A percentile compares a stretch with the other conserved stretches of the same genome.
These are phyloP conservation scores for Telenomus remus DNA, from an alignment of 1,140 invertebrate species.

Conservation along the genomic window DNA sequence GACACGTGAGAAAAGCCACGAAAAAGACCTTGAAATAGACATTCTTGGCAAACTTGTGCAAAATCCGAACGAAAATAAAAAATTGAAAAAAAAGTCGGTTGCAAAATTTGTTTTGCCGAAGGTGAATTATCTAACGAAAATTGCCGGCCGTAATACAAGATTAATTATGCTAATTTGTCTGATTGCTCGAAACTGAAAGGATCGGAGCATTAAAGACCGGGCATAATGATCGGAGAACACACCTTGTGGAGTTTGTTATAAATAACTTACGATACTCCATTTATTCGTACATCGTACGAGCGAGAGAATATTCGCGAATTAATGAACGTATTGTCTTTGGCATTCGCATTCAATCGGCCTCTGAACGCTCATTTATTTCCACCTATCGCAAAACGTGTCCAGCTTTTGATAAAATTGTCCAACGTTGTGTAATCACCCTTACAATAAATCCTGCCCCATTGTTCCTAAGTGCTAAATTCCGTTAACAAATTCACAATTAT, in stretches of 20 bases:
- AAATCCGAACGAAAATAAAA: background rate
- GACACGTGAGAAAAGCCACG: slow-evolving; percentile 60
- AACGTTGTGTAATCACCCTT: slow-evolving; percentile 4
- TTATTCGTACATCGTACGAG: slow-evolving; percentile 11
- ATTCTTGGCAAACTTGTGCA: background rate
- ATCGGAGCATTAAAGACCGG: too few relatives aligned
- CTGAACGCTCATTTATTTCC: slow-evolving; percentile 19
- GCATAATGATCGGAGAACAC: slow-evolving; percentile 10
- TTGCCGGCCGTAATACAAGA: background rate
- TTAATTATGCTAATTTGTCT: slow-evolving; percentile 22
- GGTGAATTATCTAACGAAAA: slow-evolving; percentile 3
- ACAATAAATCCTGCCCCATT: too few relatives aligned
- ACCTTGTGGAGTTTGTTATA: slow-evolving; percentile 24
- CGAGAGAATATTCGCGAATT: slow-evolving; percentile 17
- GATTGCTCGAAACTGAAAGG: slow-evolving; percentile 6
- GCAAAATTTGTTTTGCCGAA: slow-evolving; percentile 2
- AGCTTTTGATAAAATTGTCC: slow-evolving; percentile 22
- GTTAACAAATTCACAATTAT: too few relatives aligned
- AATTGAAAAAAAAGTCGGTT: too few relatives aligned
- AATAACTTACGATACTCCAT: slow-evolving; percentile 24
- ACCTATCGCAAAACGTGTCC: slow-evolving; percentile 18
- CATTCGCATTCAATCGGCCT: slow-evolving; percentile 24
- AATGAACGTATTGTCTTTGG: slow-evolving; percentile 35
- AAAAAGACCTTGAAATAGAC: background rate
- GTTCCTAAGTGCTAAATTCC: too few relatives aligned